Base-by-base conservation (phyloP, 2,888 invertebrate species). In the Trachelus tabidus region DNA sequence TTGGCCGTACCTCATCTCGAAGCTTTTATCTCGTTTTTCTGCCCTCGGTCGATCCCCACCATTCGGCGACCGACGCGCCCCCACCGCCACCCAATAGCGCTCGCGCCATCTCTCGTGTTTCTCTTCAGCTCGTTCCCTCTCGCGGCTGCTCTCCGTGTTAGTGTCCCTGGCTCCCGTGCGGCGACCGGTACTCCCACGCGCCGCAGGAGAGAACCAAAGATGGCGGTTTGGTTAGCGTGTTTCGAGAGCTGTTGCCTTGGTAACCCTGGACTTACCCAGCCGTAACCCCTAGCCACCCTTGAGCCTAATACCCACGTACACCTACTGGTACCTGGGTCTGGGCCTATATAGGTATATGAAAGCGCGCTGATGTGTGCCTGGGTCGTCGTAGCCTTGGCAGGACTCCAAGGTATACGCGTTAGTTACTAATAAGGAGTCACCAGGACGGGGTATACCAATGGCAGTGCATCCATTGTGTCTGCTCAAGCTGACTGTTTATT, bases 201-300 rank as follows among this genome's bases (percentile, higher is more conserved):
- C 79, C 69, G 73, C 81, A 73, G 80, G 81, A 81, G 82, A 82
- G 80, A 81, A 83, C 83, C 80, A 84, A 87, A 88, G 86, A 88
- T 88, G 88, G 88, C 88, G 87, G 83, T 85, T 85, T 82, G 12
- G 82, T 86, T 86, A 85, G 88, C 87, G 86, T 91, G 90, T 91
- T 90, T 89, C 89, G 87, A 91, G 91, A 90, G 88, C 89, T 89
- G 91, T 91, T 89, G 89, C 90, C 90, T 89, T 90, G 91, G 88
- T 90, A 91, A 91, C 91, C 91, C 90, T 89, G 90, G 89, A 86
- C 86, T 89, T 86, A 85, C 86, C 90, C 89, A 90, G 85, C 87
- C 87, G 88, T 86, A 85, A 89, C 88, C 85, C 85, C 83, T 84
- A 76, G 34, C 75, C 75, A 75, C 77, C 75, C 80, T 80, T 56